These are phyloP conservation scores for Chaitophorus viminalis DNA, from an alignment of 2,888 invertebrate genomes.

Conservation along the genomic window DNA sequence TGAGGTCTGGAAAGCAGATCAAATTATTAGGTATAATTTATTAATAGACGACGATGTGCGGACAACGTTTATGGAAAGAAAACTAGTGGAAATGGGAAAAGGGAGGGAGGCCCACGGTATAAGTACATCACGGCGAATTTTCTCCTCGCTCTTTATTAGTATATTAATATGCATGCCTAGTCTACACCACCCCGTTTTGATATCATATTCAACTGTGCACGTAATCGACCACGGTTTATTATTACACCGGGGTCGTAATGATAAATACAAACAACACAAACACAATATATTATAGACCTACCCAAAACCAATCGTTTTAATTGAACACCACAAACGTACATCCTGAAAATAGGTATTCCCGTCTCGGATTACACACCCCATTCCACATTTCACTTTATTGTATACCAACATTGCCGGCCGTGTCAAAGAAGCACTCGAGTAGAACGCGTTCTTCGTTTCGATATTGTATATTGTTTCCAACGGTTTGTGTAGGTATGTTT, in stretches of 20 bases:
- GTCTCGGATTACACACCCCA: conserved; percentile 40
- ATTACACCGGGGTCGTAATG: neutral
- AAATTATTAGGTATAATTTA: neutral
- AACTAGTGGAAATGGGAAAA: no score
- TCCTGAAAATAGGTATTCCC: neutral
- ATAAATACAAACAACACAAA: neutral
- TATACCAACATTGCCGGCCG: conserved; percentile 5
- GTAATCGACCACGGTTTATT: conserved; percentile 14
- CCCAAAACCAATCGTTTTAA: conserved; percentile 48
- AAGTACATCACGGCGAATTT: neutral
- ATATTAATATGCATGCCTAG: no score
- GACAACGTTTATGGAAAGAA: no score
- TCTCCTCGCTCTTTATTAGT: no score
- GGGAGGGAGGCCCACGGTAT: no score
- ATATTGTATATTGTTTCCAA: conserved; percentile 25
- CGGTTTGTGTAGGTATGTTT: neutral
- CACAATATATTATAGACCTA: neutral
- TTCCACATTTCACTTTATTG: conserved; percentile 41
- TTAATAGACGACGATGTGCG: neutral
- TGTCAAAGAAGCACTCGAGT: conserved; percentile 36
- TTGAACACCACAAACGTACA: conserved; percentile 29
- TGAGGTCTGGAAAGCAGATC: conserved; percentile 75
- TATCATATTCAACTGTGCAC: neutral
- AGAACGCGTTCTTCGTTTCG: conserved; percentile 33
- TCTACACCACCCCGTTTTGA: neutral